Conservation (phyloP, 1,140 invertebrate species). For the Drosophila cardini region DNA sequence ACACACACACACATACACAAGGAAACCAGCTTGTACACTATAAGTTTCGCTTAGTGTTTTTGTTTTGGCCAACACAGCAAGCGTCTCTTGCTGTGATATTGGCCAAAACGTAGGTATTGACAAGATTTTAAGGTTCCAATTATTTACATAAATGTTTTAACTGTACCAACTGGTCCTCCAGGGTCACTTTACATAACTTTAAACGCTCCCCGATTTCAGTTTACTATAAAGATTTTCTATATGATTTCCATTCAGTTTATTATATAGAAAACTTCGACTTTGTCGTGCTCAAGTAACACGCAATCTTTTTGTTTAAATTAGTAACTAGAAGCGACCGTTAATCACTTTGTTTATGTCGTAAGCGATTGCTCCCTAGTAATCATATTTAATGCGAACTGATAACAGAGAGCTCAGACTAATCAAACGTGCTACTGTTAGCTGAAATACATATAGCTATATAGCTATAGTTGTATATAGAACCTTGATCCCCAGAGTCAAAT, state of each 20-base stretch:
- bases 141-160: constrained; percentile 15
- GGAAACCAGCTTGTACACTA: constrained; percentile 79
- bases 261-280: not conserved
- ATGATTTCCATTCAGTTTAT: not conserved
- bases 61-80: constrained; percentile 37
- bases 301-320: constrained; percentile 1
- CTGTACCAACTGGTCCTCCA: constrained; percentile 1
- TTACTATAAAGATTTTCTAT: too few relatives aligned
- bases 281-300: not conserved
- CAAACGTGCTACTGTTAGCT: constrained; percentile 21
- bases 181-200: not conserved
- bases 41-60: constrained; percentile 50
- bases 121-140: not conserved
- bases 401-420: not conserved
- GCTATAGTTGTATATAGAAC: constrained; percentile 1
- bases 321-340: not conserved
- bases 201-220: too few relatives aligned
- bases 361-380: not conserved
- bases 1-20: constrained; percentile 47
- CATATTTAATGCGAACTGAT: not conserved
- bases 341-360: constrained; percentile 5
- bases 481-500: constrained; percentile 14
- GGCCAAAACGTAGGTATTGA: not conserved
- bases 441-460: constrained; percentile 2
- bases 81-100: constrained; percentile 15